Base-by-base conservation (phyloP, 2,888 invertebrate species). In the Proisotoma minuta region DNA sequence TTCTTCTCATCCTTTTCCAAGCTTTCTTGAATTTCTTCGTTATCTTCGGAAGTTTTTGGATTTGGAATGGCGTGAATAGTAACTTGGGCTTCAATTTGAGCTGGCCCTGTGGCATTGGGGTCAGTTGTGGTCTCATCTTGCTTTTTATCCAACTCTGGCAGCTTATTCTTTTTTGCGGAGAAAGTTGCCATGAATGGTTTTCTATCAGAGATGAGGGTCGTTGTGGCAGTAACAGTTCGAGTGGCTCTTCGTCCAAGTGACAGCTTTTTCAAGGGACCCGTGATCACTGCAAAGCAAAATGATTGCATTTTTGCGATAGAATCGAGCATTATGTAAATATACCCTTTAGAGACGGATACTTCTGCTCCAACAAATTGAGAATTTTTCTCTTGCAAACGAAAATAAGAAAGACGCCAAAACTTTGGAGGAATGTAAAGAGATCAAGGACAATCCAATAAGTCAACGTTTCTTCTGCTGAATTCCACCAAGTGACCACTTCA, bases 331-430 rank as follows among this genome's bases (percentile, higher is more conserved):
- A 10, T 20, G 5, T 8, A 5, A 8, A 28, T 53, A 62, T 60
- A 71, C 73, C 51, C 57, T 57, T 60, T 39, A 70, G 57, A 1
- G 54, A 20, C 2, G 69, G 72, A 61, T 71, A 65, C 18, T 63
- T 72, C 28, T 69, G 62, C 23, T 70, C 68, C 15, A 73, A 52
- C 12, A 68, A 68, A 34, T 59, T 64, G 1, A 73, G 27, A 3
- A 71, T 70, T 59, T 73, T 69, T n/a, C 59, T 54, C 48, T 73
- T 71, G 60, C 72, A 72, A 3, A 73, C 72, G 63, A 72, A 73
- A 43, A 72, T 72, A 8, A 69, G 47, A 47, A 72, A 72, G 8
- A 70, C 71, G 3, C 63, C 65, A 34, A 71, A 47, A 4, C 70
- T 70, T 56, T 72, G 72, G 3, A 67, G 43, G 29, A 69, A 29